A percentile compares a stretch with the other conserved stretches of the same genome.
Conservation (phyloP, 2,797 vertebrate species). For the Coregonus sp. region DNA sequence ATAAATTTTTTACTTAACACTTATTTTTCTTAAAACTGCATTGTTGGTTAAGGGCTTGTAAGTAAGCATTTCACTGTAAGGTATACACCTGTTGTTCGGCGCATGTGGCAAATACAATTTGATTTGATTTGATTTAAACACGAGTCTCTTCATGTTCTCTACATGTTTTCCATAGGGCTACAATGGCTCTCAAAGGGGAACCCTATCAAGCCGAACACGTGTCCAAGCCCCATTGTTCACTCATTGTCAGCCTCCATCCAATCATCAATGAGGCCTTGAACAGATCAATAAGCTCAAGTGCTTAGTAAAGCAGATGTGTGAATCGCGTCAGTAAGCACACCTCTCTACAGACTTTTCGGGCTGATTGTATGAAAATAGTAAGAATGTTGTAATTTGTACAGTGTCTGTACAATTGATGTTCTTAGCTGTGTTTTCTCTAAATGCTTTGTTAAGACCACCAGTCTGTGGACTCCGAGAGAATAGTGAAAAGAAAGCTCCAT, state of each 20-base stretch:
- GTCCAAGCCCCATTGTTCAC: background rate
- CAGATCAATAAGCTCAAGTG: background rate
- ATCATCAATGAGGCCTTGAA: background rate
- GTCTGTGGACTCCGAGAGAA: too few species aligned
- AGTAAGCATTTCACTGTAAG: too few species aligned
- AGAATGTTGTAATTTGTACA: background rate
- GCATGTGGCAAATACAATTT: too few species aligned
- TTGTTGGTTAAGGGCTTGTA: too few species aligned
- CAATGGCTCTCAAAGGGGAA: background rate
- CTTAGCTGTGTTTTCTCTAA: background rate
- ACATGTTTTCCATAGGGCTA: background rate
- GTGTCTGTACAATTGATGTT: background rate
- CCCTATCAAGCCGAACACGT: background rate
- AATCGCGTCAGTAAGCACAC: background rate
- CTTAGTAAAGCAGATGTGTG: background rate
- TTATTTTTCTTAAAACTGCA: too few species aligned
- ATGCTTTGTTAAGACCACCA: background rate
- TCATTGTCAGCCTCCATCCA: background rate
- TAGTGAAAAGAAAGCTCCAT: too few species aligned
- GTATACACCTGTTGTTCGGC: too few species aligned
- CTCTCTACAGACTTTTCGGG: background rate
- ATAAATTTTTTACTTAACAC: too few species aligned
- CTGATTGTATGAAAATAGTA: background rate
- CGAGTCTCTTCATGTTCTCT: background rate
- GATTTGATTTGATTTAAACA: background rate